Evolutionary conservation across 2,888 invertebrate species (phyloP), one percentile per base, ranked within the genome.

Genomic region (Yponomeuta cagnagella): DNA sequence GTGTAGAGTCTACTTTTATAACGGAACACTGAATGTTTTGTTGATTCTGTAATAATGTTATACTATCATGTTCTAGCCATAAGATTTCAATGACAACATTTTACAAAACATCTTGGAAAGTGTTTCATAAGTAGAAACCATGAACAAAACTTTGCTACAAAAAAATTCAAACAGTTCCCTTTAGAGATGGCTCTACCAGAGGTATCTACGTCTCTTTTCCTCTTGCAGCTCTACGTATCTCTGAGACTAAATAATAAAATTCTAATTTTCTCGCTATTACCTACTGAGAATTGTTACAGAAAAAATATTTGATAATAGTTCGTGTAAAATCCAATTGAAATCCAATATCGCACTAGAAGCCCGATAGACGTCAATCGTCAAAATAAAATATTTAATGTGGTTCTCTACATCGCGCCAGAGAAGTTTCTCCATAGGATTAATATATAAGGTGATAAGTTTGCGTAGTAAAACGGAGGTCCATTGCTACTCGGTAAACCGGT

Each of bases 401-500:
- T 73, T 74, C 78, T 73, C 88, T 90, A 77, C 77, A 88, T 83
- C 90, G 80, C 90, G 85, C 78, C 83, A 83, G 76, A 65, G 72
- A 77, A 79, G 75, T 84, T 86, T 88, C 80, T 75, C 33, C 4
- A 15, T 0, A 0, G 15, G 30, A 63, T 77, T 10, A 43, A 75
- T 81, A 81, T 77, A 78, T 76, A 77, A 71, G 70, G 30, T 33
- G 70, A 5, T 63, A 70, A 52, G 23, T 10, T 0, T 2, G 0
- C 0, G 1, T 0, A 0, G 12, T 2, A 10, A 5, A 30, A 70
- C 86, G 90, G 84, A 83, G 85, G 91, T 91, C 90, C 91, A 88
- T 89, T 84, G 91, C 90, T 91, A 91, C 91, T 88, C 81, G 85
- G 90, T 86, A 76, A 76, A 80, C 85, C 87, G 90, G 90, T 83